Evolutionary conservation across 2,797 vertebrate genomes (phyloP), one percentile per base, ranked within the genome.

Genomic region (Benthosema pterotum): DNA sequence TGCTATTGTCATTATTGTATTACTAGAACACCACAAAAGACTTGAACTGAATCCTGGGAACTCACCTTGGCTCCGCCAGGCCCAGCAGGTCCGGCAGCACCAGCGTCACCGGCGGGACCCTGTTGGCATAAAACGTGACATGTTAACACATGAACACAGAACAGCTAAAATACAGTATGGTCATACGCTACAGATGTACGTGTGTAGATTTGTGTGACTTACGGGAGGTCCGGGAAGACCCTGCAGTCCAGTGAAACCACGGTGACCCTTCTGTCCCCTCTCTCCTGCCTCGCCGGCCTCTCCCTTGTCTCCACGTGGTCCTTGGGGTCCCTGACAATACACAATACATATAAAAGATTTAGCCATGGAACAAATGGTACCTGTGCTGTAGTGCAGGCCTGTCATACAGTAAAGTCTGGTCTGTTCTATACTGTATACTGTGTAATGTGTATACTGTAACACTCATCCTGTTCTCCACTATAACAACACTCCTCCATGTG

Each of bases 231-330:
- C 97, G 0, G 97, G 96, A 63, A 99, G 96, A 82, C 97, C 97
- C 90, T 99, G 97, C 68, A 99, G 93, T 67, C 97, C 97, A 0
- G 97, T 99, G 93, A 99, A 99, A 66, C 97, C 97, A 18, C 97
- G 92, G 83, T 99, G 97, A 66, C 97, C 97, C 89, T 99, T 99
- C 91, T 94, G 89, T 62, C 97, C 97, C 17, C 97, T 94, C 86
- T 99, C 97, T 57, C 97, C 97, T 42, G 92, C 57, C 83, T 99
- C 97, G 57, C 97, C 97, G 5, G 92, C 75, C 86, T 99, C 97
- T 72, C 97, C 97, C 80, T 99, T 99, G 90, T 99, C 97, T 83
- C 97, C 97, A 9, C 97, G 95, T 51, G 95, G 95, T 63, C 97
- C 97, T 93, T 97, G 97, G 67, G 96, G 96, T 84, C 97, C 97